These are phyloP conservation scores for Drosophila eugracilis DNA, from an alignment of 1,140 invertebrate genomes.

Conservation along the genomic window DNA sequence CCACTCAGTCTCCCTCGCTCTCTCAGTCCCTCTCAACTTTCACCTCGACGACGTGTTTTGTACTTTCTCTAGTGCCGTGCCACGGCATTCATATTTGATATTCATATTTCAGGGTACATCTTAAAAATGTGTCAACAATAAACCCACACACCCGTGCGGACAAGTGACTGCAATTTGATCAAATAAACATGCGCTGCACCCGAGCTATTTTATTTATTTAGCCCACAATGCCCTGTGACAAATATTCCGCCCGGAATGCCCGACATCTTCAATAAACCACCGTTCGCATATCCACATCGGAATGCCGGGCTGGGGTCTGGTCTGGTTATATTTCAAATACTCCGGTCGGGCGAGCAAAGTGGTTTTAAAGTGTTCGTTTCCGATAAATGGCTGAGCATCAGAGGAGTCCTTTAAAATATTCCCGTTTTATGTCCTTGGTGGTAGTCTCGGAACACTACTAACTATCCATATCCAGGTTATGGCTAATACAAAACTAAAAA, in stretches of 20 bases:
- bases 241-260: constrained; percentile 20
- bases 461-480: no score
- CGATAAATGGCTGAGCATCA: no score
- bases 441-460: no score
- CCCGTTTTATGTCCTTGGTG: neutral
- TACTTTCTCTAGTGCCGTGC: constrained; percentile 38
- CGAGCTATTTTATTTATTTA: constrained; percentile 44
- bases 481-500: neutral
- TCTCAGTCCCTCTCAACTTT: constrained; percentile 14
- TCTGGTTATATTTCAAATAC: constrained; percentile 9
- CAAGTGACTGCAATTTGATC: constrained; percentile 67
- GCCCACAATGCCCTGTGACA: constrained; percentile 7
- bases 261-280: constrained; percentile 19
- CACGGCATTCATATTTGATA: constrained; percentile 39
- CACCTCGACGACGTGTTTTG: constrained; percentile 28
- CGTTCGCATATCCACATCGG: constrained; percentile 3
- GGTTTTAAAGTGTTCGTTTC: neutral
- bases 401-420: neutral
- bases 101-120: constrained; percentile 47
- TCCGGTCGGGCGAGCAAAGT: no score
- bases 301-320: constrained; percentile 2
- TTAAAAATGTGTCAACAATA: constrained; percentile 70
- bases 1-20: neutral
- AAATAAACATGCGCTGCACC: constrained; percentile 44
- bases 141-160: constrained; percentile 20